Evolutionary conservation across 2,113 vertebrate species (phyloP), one percentile per base, ranked within the genome.

Genomic region (Phrynocephalus versicolor): DNA sequence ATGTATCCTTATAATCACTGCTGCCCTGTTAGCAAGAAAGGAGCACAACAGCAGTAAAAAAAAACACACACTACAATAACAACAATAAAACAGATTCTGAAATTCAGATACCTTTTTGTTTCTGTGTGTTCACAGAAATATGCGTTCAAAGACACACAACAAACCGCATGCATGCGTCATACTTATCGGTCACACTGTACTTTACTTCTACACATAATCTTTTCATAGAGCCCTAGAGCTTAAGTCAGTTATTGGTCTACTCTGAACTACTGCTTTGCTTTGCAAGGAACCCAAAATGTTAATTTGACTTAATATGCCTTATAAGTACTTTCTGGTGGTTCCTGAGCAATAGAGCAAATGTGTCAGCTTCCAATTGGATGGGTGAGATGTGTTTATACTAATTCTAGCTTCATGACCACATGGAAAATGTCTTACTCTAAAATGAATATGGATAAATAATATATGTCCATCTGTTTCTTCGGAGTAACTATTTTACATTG

Each of bases 1-100:
- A 78, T 10, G 0, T 51, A 27, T 35, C 45, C 72, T 81, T 83
- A 60, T 83, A 84, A 81, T 89, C 86, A 64, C 90, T 91, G 90
- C 82, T 91, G 85, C 82, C 80, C 73, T 62, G 81, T 14, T 80
- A 86, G 27, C 89, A 88, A 87, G 27, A 64, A 92, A 88, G 79
- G 77, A 21, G 12, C 35, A 57, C 37, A 64, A 19, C 75, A 0
- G 83, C 90, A 91, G 89, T 0, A 0, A 82, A 2, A 77, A 88
- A 91, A 90, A 91, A 15, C n/a, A n/a, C n/a, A n/a, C n/a, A n/a
- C 55, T 39, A 81, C n/a, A 75, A 70, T 0, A 8, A 35, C 70
- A 89, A 64, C 74, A 74, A 85, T 69, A 85, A 67, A 87, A 0
- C 70, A 84, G 70, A 70, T 1, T 0, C 57, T 35, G 51, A 87